Percentiles rank a stretch among this genome's conserved stretches.
These are phyloP conservation scores for Bombyx mandarina DNA, from an alignment of 1,140 invertebrate species.

Conservation along the genomic window DNA sequence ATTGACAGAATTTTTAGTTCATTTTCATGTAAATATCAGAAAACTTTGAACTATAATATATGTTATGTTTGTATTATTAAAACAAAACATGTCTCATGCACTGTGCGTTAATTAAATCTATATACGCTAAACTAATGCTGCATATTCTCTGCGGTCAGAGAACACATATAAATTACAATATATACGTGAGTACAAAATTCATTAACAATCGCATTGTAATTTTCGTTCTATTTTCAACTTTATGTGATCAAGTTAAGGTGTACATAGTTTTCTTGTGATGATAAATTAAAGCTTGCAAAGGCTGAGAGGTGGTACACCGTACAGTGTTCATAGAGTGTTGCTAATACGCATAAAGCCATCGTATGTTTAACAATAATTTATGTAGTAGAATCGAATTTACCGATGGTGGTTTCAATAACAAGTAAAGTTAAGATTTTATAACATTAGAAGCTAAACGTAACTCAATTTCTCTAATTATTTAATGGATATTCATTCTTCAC, in stretches of 20 bases:
- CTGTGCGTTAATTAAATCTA: no score
- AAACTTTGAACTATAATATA: no score
- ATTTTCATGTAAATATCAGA: no score
- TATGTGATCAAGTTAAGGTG: neutral
- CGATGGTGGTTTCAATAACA: neutral
- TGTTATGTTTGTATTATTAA: no score
- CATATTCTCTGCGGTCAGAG: neutral
- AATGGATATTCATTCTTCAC: no score
- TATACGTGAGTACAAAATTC: neutral
- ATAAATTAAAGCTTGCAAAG: neutral
- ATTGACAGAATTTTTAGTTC: no score
- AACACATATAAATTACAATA: neutral
- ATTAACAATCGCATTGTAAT: neutral
- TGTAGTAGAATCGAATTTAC: slow-evolving; percentile 1
- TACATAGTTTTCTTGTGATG: neutral
- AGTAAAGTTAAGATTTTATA: no score
- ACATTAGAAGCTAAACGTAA: no score
- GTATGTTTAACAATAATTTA: neutral
- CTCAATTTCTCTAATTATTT: no score
- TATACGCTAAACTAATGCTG: neutral
- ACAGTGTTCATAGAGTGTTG: slow-evolving; percentile 25
- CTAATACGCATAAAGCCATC: slow-evolving; percentile 31
- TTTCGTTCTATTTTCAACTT: neutral
- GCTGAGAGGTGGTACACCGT: neutral
- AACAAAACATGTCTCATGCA: no score